phyloP scores from a whole-genome alignment of 2,797 vertebrate species.

The Gobionotothen gibberifrons region DNA sequence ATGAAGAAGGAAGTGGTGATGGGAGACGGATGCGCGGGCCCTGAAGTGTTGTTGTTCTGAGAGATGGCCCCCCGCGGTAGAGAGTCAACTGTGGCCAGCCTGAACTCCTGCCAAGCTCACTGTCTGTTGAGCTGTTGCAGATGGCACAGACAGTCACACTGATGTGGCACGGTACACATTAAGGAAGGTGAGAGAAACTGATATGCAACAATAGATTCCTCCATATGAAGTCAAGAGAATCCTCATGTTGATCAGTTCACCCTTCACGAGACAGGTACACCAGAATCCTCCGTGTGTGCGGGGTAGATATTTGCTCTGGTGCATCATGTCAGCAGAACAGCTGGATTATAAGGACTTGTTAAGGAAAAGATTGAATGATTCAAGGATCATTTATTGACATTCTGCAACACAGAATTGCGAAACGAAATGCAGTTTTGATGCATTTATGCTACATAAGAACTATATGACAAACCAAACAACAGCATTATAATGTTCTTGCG shows the following conservation, averaged over 20 bases:
- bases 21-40: slow-evolving; percentile 55
- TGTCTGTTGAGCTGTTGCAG: slow-evolving; percentile 60
- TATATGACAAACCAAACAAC: no score
- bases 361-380: no score
- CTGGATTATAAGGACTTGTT: background rate
- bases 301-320: background rate
- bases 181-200: slow-evolving; percentile 13
- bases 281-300: background rate
- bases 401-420: no score
- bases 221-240: background rate
- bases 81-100: slow-evolving; percentile 42
- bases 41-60: slow-evolving; percentile 53
- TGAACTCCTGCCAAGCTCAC: slow-evolving; percentile 58
- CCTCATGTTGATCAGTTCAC: slow-evolving; percentile 1
- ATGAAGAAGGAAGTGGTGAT: slow-evolving; percentile 66
- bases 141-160: slow-evolving; percentile 48
- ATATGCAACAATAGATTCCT: slow-evolving; percentile 11
- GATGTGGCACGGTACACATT: slow-evolving; percentile 36
- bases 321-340: background rate
- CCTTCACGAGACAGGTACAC: slow-evolving; percentile 14
- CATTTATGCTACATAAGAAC: no score
- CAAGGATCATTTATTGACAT: no score
- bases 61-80: slow-evolving; percentile 29
- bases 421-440: no score
- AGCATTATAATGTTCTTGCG: no score